Evolutionary conservation across 2,113 vertebrate genomes (phyloP).

Genomic region (Orthochromis indermauri): DNA sequence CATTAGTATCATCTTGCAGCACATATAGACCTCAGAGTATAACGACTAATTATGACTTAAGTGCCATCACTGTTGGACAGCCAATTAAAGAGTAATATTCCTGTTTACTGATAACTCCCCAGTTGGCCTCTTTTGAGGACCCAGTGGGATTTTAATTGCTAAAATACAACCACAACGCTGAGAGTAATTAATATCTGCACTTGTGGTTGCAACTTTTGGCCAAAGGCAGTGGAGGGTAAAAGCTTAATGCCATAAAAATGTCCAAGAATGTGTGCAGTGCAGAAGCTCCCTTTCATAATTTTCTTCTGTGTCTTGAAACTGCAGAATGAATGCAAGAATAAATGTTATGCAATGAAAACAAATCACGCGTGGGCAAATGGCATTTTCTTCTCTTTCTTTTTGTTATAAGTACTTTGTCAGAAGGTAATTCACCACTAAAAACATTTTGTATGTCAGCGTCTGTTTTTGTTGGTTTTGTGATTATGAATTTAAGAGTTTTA

Average conservation of each 20-base stretch:
- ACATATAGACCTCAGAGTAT: neutral
- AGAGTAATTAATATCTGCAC: constrained; percentile 20
- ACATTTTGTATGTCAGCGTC: neutral
- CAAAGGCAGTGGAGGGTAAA: constrained; percentile 25
- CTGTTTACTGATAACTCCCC: constrained; percentile 7
- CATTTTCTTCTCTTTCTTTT: neutral
- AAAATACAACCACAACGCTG: constrained; percentile 7
- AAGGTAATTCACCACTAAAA: neutral
- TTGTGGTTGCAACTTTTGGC: constrained; percentile 3
- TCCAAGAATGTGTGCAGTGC: neutral
- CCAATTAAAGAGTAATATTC: constrained; percentile 31
- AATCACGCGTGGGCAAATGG: neutral
- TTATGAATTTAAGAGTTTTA: neutral
- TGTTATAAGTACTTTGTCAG: neutral
- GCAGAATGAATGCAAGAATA: neutral
- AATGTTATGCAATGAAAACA: neutral
- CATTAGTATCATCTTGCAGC: neutral
- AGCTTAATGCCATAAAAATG: neutral
- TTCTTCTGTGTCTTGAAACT: neutral
- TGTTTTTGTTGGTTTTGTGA: neutral
- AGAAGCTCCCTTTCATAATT: neutral
- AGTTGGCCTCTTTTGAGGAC: neutral
- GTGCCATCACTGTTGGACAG: constrained; percentile 16
- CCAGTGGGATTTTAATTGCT: constrained; percentile 41
- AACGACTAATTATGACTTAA: constrained; percentile 3